Evolutionary conservation across 1,140 invertebrate genomes (phyloP).

Genomic region (Aphelenchoides fujianensis): DNA sequence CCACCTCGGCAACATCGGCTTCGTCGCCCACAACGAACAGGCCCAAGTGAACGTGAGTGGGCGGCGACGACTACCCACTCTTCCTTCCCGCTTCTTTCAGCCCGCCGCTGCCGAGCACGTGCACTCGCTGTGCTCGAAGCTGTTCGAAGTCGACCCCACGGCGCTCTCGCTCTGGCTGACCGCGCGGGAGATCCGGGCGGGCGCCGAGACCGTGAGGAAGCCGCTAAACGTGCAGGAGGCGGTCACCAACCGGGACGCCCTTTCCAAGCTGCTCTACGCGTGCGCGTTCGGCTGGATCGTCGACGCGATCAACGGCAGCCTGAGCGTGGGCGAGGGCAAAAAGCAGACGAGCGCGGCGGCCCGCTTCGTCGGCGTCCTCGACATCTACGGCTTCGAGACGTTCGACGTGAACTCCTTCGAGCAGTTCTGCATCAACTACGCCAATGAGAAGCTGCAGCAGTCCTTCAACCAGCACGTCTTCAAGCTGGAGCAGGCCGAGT

Average conservation of each 20-base stretch:
- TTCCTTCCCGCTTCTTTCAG: neutral
- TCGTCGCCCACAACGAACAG: conserved; percentile 66
- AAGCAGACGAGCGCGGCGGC: conserved; percentile 60
- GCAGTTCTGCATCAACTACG: conserved; percentile 99
- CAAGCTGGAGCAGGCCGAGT: conserved; percentile 95
- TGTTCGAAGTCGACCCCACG: conserved; percentile 75
- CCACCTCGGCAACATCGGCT: conserved; percentile 82
- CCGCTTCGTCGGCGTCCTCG: conserved; percentile 88
- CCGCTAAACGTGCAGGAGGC: conserved; percentile 67
- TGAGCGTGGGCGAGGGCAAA: conserved; percentile 64
- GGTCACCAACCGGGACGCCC: conserved; percentile 79
- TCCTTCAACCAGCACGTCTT: conserved; percentile 99
- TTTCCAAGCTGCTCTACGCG: conserved; percentile 92
- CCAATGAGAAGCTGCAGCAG: conserved; percentile 97
- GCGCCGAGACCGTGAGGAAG: conserved; percentile 69
- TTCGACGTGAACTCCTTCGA: conserved; percentile 98
- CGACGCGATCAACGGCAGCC: conserved; percentile 73
- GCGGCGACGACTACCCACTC: neutral
- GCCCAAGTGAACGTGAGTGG: conserved; percentile 68
- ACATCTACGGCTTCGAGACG: conserved; percentile 98
- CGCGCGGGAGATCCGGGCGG: conserved; percentile 79
- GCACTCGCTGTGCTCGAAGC: too few species aligned
- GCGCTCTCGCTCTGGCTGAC: conserved; percentile 83
- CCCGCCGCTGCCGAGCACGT: too few species aligned
- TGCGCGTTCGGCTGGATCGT: conserved; percentile 92